Evolutionary conservation across 2,888 invertebrate species (phyloP), one percentile per base, ranked within the genome.

Genomic region (Hymenopus coronatus): DNA sequence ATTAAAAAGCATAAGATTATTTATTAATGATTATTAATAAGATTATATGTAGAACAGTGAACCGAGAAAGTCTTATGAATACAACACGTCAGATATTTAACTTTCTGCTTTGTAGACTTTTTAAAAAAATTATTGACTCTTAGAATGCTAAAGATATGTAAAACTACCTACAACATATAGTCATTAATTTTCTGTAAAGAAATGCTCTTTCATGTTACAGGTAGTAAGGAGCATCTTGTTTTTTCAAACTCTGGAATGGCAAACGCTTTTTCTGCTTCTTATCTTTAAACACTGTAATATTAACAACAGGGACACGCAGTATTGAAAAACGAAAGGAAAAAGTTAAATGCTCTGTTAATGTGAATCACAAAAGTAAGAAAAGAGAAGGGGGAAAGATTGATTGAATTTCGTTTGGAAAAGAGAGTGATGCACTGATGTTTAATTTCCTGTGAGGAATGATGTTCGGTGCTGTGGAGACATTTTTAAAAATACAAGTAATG

Each of bases 361-460:
- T 70, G 54, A 70, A 70, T 20, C 20, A 20, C 12, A 25, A 70
- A 70, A 70, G 14, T 70, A 85, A 46, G 46, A 85, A 25, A 85
- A 28, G 54, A 54, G 27, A 28, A 27, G 28, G 28, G 25, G 54
- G 30, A 81, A 81, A 70, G 86, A 86, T 86, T 70, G 86, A 86
- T 86, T 86, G 81, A 86, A 86, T 86, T 86, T 30, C 12, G 28
- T 28, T 70, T 70, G 46, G 54, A 85, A 85, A 54, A 28, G 81
- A 27, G 46, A 46, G 14, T 85, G 33, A 86, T 86, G 27, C 28
- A 25, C 70, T 81, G 86, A 86, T 86, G 86, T 86, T 86, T 86
- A 86, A 86, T 86, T 86, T 86, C 86, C 86, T 86, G 86, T 28
- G 28, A 70, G 86, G 25, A 30, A 86, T 70, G 30, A 46, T 28